Base-by-base conservation (phyloP, 2,797 vertebrate species). In the Mycteria americana region DNA sequence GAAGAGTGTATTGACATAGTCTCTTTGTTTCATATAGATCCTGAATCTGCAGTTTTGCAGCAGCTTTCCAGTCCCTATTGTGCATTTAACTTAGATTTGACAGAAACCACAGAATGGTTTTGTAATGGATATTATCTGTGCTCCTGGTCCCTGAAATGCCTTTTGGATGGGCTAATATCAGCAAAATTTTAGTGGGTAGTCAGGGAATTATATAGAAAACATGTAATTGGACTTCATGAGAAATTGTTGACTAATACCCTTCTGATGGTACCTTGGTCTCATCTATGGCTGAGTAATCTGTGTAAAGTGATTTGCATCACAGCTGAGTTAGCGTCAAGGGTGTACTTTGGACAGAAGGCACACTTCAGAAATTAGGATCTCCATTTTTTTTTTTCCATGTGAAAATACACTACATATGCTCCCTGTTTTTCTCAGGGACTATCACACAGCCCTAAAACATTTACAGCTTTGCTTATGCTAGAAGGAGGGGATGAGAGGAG, bases 171-270 rank as follows among this genome's bases (percentile, higher is more conserved):
- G 91, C 88, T 96, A 97, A 95, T 98, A 97, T 98, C 98, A 98
- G 98, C 98, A 98, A 96, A 98, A 98, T 96, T 97, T 96, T 98
- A 98, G 97, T 97, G 67, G 51, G 97, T 96, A 97, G 75, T 96
- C 74, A 91, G 98, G 97, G 97, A 98, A 97, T 97, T 96, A 94
- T 95, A 96, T 23, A 90, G 89, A 97, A 98, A 98, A 97, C 92
- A 92, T 95, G 92, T 98, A 98, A 97, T 97, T 98, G 95, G 89
- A 78, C 95, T 98, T 95, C 89, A 63, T 87, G 95, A 97, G 91
- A 96, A 97, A 96, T 74, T 94, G 95, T 97, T 95, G 87, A 97
- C 95, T 96, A 96, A 98, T 97, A 95, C 86, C 82, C 89, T 97
- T 97, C 94, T 97, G 84, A 95, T 92, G 72, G 72, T 96, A 92